Conservation (phyloP, 2,888 invertebrate species). For the Erebia palarica region DNA sequence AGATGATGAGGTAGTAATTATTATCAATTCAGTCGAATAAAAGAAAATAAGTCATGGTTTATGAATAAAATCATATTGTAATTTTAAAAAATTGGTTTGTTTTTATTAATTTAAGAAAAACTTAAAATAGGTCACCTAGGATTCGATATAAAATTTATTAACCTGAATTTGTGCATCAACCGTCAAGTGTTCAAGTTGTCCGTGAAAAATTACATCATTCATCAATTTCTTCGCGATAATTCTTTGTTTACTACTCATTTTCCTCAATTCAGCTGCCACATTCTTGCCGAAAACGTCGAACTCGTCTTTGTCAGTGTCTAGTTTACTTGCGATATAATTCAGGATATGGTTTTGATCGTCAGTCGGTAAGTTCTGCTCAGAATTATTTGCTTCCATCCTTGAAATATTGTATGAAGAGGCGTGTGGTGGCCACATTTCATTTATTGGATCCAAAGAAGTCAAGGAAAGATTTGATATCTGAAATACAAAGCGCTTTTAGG, state of each 20-base stretch:
- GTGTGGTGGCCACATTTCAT: background rate
- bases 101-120: too few relatives aligned
- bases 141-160: conserved; percentile 16
- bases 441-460: background rate
- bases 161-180: conserved; percentile 11
- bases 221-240: conserved; percentile 14
- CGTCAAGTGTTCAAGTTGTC: conserved; percentile 8
- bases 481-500: background rate
- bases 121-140: background rate
- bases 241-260: conserved; percentile 5
- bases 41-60: too few relatives aligned
- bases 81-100: too few relatives aligned
- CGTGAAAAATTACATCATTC: conserved; percentile 17
- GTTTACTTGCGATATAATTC: conserved; percentile 8
- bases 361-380: background rate
- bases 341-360: background rate
- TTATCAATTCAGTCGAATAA: too few relatives aligned
- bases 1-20: too few relatives aligned
- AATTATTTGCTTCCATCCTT: background rate
- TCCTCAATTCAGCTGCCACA: conserved; percentile 11
- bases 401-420: background rate
- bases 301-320: background rate
- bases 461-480: conserved; percentile 7
- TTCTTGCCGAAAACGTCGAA: conserved; percentile 16
- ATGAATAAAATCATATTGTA: too few relatives aligned